Conservation (phyloP, 2,113 vertebrate species). For the Orycteropus afer region DNA sequence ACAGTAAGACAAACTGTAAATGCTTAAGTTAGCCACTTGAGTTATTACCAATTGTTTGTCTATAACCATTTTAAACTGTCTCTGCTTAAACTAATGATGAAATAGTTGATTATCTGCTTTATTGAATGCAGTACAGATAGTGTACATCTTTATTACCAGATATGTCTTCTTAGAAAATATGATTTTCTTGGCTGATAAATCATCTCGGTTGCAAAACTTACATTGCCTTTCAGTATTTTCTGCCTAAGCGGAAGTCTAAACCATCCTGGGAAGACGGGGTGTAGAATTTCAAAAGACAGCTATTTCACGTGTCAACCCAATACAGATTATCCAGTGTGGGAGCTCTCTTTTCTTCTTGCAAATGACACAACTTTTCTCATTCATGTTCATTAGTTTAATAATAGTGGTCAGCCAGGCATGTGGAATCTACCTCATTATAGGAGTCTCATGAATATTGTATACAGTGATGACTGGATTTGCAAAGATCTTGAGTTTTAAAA, state of each 20-base stretch:
- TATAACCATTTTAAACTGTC: background rate
- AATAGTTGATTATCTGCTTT: background rate
- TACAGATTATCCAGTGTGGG: background rate
- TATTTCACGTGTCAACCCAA: background rate
- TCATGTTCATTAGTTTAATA: background rate
- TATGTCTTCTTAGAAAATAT: background rate
- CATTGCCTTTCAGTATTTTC: background rate
- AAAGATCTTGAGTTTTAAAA: background rate
- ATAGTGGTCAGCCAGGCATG: background rate
- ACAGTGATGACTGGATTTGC: background rate
- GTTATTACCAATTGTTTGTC: background rate
- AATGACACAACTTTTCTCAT: background rate
- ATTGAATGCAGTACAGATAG: background rate
- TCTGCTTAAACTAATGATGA: background rate
- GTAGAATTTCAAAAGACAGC: background rate
- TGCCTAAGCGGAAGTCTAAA: background rate
- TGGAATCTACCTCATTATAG: background rate
- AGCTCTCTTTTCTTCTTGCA: background rate
- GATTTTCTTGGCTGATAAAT: background rate
- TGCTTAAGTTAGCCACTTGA: background rate
- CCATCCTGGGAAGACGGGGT: background rate
- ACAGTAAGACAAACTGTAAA: background rate
- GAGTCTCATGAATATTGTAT: background rate
- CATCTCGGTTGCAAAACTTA: background rate
- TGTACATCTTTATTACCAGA: conserved; percentile 5